A percentile compares a stretch with the other conserved stretches of the same genome.
These are phyloP conservation scores for Adelphocoris suturalis DNA, from an alignment of 2,888 invertebrate genomes.

Conservation along the genomic window DNA sequence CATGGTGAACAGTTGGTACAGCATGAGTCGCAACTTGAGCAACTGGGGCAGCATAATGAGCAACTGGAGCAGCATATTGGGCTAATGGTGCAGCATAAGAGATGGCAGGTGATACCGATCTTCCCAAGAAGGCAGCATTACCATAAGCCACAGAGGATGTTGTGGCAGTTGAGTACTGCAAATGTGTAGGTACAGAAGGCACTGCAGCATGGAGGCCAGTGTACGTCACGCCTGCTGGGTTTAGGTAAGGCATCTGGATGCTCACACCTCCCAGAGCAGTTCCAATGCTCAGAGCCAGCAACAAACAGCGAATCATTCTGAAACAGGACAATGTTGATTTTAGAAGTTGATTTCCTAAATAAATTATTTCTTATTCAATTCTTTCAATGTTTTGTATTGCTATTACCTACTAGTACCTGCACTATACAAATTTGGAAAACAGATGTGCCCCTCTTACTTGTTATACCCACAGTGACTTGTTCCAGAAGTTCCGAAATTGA, in stretches of 20 bases:
- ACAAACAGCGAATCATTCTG: conserved; percentile 77
- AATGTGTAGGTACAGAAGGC: conserved; percentile 45
- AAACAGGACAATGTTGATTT: conserved; percentile 21
- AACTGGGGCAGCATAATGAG: conserved; percentile 66
- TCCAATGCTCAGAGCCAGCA: conserved; percentile 78
- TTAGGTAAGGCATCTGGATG: conserved; percentile 79
- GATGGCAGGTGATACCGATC: conserved; percentile 70
- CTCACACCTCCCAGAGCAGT: conserved; percentile 77
- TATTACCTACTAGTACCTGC: no score
- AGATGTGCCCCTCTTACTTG: no score
- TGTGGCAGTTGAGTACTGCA: conserved; percentile 60
- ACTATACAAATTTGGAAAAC: no score
- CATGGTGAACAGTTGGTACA: conserved; percentile 76
- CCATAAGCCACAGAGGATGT: conserved; percentile 69
- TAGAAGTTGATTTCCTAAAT: no score
- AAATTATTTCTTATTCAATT: no score
- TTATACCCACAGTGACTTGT: no score
- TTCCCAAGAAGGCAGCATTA: conserved; percentile 70
- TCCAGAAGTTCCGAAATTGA: no score
- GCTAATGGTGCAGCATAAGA: conserved; percentile 67
- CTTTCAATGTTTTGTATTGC: no score
- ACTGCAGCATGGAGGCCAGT: conserved; percentile 59
- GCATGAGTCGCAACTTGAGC: conserved; percentile 50
- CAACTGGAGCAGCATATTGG: conserved; percentile 58
- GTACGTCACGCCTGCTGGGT: conserved; percentile 81